A percentile compares a stretch with the other conserved stretches of the same genome.
Conservation (phyloP, 2,888 invertebrate genomes). For the Amorpha juglandis region DNA sequence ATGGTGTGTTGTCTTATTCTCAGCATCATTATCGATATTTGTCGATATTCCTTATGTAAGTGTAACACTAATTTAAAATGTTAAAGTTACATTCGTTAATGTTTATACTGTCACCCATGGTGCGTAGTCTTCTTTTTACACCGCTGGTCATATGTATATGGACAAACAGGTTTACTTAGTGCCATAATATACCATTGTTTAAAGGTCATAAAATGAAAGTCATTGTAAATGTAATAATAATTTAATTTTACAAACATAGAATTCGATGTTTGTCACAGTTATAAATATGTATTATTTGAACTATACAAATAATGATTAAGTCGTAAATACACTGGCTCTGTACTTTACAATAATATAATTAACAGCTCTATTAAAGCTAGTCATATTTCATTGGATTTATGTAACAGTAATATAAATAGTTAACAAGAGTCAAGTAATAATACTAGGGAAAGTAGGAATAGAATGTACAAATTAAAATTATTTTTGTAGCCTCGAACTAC, state of each 20-base stretch:
- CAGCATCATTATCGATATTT: too few species aligned
- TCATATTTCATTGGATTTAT: conserved; percentile 76
- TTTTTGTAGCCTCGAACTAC: conserved; percentile 50
- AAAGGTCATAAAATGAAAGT: conserved; percentile 40
- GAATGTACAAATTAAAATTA: conserved; percentile 68
- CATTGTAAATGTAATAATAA: conserved; percentile 74
- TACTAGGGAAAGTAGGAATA: conserved; percentile 77
- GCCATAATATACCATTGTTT: too few species aligned
- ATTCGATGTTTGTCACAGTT: conserved; percentile 67
- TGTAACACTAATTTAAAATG: too few species aligned
- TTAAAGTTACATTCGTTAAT: too few species aligned
- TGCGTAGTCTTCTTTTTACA: too few species aligned
- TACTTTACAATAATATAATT: conserved; percentile 80
- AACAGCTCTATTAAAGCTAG: conserved; percentile 81
- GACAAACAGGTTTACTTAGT: too few species aligned
- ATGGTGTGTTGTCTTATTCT: too few species aligned
- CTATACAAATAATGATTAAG: conserved; percentile 83
- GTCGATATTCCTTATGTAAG: too few species aligned
- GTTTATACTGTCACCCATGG: too few species aligned
- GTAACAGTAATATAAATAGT: conserved; percentile 82
- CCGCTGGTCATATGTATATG: too few species aligned
- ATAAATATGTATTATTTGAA: conserved; percentile 81
- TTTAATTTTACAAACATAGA: conserved; percentile 80
- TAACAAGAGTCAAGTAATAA: conserved; percentile 76
- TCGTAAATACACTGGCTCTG: conserved; percentile 83